phyloP scores from a whole-genome alignment of 1,140 invertebrate genomes.

The Leptopilina clavipes region DNA sequence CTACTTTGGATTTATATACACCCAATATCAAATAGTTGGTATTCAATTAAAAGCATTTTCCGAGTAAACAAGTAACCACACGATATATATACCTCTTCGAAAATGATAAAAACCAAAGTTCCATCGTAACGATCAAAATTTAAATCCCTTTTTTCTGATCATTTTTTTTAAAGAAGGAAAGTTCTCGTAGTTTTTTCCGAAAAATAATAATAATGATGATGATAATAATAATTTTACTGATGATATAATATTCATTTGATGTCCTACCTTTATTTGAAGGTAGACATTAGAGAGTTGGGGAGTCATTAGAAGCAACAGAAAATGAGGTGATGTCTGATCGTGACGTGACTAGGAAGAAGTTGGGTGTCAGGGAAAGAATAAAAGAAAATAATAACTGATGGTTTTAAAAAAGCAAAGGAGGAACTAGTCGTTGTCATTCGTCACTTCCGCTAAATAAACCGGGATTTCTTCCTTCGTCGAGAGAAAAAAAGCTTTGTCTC shows the following conservation, averaged over 20 bases:
- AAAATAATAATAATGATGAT: no score
- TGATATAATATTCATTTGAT: no score
- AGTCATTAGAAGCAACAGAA: conserved; percentile 17
- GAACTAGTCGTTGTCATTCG: conserved; percentile 59
- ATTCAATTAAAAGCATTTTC: conserved; percentile 33
- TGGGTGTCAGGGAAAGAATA: background rate
- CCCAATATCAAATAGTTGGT: conserved; percentile 16
- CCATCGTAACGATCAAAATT: background rate
- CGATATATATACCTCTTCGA: no score
- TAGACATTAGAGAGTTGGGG: background rate
- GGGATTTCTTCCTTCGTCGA: conserved; percentile 49
- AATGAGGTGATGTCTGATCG: conserved; percentile 1
- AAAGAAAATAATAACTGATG: conserved; percentile 10
- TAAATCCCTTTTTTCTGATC: no score
- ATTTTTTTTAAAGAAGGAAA: no score
- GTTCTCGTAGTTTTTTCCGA: no score
- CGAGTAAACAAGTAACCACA: background rate
- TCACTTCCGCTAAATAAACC: conserved; percentile 68
- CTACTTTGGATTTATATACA: conserved; percentile 21
- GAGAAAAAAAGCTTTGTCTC: conserved; percentile 56
- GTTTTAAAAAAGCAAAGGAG: conserved; percentile 44
- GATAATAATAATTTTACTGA: no score
- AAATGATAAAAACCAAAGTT: background rate
- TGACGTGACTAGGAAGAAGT: conserved; percentile 12
- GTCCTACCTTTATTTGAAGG: background rate